phyloP scores from a whole-genome alignment of 2,888 invertebrate genomes.

The Patella ulyssiponensis region DNA sequence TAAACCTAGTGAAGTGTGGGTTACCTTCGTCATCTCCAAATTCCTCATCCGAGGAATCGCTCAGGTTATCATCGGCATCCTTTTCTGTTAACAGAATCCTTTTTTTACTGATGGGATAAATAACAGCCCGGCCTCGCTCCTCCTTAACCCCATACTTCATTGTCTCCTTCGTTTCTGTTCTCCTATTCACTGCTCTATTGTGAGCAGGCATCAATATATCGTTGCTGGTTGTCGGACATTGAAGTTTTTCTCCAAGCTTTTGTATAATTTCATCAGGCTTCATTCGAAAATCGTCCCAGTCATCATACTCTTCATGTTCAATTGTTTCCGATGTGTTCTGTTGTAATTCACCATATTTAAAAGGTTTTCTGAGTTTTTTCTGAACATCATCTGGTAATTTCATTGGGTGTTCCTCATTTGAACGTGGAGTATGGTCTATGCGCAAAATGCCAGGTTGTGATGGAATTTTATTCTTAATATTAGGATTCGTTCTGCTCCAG shows the following conservation, averaged over 20 bases:
- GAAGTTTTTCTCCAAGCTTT: constrained; percentile 47
- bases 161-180: constrained; percentile 23
- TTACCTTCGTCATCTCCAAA: neutral
- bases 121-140: constrained; percentile 49
- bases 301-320: constrained; percentile 40
- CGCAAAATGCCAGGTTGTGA: neutral
- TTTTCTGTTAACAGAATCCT: constrained; percentile 27
- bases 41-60: constrained; percentile 35
- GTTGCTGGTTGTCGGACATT: constrained; percentile 11
- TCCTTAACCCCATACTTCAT: constrained; percentile 46
- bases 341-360: neutral
- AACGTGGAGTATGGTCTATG: neutral
- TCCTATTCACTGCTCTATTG: neutral
- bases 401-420: neutral
- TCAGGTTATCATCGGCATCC: constrained; percentile 32
- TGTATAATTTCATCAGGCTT: constrained; percentile 57
- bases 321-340: neutral
- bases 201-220: constrained; percentile 7
- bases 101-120: constrained; percentile 27
- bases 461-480: neutral
- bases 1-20: neutral
- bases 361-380: neutral
- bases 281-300: constrained; percentile 45
- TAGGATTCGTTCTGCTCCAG: neutral
- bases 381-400: neutral